Base-by-base conservation (phyloP, 2,888 invertebrate genomes). In the Oligia strigilis region DNA sequence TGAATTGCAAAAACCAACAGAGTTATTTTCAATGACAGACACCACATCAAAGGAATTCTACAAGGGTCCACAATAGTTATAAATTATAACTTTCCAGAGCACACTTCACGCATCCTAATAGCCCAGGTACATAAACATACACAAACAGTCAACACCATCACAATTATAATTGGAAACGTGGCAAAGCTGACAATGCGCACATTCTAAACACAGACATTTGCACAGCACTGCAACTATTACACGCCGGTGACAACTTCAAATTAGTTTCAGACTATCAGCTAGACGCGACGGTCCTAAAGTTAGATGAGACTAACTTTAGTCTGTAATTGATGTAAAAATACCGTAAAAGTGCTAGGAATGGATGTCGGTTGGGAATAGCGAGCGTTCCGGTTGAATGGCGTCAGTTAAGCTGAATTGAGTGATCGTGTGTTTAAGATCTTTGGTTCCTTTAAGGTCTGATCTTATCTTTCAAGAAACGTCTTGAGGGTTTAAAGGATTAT, bases 161-260 rank as follows among this genome's bases (percentile, higher is more conserved):
- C 55, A 71, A 77, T 88, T 75, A 81, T 87, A 81, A 77, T 66
- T 67, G 46, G 76, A 74, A 83, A 82, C 84, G 80, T 73, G 73
- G 67, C 70, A 70, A 77, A 85, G 83, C 78, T 85, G 78, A 82
- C 80, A 80, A 46, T 77, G 69, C 55, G 29, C 85, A 81, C 70
- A 58, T 78, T 79, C 86, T 86, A 84, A 88, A 82, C 83, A 87
- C 77, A 76, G 74, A 71, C 82, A 84, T 88, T 83, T 78, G 77
- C 78, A 81, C 80, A 73, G 77, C 14, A 78, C 71, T 84, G 83
- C 81, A 83, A 84, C 84, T 85, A 86, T 83, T 80, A 83, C 65
- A 75, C 72, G 70, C 72, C 67, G 75, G 78, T 86, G 88, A 85
- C 88, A 90, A 91, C 81, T 91, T 87, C 78, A 88, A 90, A 90